Conservation (phyloP, 53 echinoderm and acorn worm genomes). For the Holothuria scabra region DNA sequence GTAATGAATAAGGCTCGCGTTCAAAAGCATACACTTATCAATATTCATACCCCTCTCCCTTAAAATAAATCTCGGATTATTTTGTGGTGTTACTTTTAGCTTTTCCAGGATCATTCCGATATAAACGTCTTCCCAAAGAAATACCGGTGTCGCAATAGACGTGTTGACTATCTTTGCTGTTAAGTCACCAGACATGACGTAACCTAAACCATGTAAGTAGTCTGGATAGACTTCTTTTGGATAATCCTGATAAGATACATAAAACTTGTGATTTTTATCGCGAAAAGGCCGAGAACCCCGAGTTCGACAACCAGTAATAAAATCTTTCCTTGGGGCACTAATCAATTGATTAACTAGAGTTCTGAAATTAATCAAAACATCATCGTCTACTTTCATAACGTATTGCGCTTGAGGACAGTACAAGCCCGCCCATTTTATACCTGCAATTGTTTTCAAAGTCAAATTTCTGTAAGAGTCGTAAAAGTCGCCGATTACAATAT, state of each 20-base stretch:
- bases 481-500: not conserved
- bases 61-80: not conserved
- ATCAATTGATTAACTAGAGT: not conserved
- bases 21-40: no score
- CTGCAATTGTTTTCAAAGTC: not conserved
- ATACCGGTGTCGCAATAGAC: not conserved
- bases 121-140: not conserved
- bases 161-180: not conserved
- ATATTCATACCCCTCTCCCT: no score
- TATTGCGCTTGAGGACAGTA: slow-evolving; percentile 1
- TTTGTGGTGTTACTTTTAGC: not conserved
- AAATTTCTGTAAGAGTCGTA: not conserved
- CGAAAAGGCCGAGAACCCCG: not conserved
- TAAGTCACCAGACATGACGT: not conserved
- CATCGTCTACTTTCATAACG: slow-evolving; percentile 11
- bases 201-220: not conserved
- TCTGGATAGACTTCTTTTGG: not conserved
- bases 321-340: not conserved
- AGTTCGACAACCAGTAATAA: not conserved
- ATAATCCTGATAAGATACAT: not conserved
- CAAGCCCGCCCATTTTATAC: not conserved
- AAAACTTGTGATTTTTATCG: not conserved
- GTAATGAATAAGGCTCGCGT: no score
- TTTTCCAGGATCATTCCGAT: not conserved
- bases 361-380: not conserved